These are phyloP conservation scores for Zaprionus taronus DNA, from an alignment of 1,140 invertebrate species.

Conservation along the genomic window DNA sequence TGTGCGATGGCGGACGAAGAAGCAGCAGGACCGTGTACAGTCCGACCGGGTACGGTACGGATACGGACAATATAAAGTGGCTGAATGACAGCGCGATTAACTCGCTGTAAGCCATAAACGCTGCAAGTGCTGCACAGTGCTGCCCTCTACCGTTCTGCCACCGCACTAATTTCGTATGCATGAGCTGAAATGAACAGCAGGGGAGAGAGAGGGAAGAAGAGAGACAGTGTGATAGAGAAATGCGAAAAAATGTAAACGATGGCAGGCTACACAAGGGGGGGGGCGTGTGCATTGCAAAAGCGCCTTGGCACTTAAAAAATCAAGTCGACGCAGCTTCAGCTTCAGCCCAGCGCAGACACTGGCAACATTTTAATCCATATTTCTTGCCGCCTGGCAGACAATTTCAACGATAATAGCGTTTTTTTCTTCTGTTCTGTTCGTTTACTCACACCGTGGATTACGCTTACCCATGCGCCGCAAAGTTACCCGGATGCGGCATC, in stretches of 20 bases:
- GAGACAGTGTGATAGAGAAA: conserved; percentile 16
- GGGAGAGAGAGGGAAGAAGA: conserved; percentile 8
- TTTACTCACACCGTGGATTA: conserved; percentile 48
- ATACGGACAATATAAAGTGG: conserved; percentile 44
- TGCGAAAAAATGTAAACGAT: conserved; percentile 51
- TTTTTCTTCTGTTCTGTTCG: conserved; percentile 31
- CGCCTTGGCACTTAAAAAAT: conserved; percentile 80
- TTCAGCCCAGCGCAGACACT: conserved; percentile 14
- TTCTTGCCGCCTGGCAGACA: conserved; percentile 76
- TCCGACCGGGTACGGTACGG: neutral
- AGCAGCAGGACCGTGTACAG: neutral
- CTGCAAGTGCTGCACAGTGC: conserved; percentile 50
- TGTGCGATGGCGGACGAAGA: neutral
- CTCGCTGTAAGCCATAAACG: conserved; percentile 80
- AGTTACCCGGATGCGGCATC: conserved; percentile 50
- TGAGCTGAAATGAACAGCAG: conserved; percentile 72
- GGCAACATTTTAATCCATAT: conserved; percentile 83
- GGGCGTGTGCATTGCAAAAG: conserved; percentile 8
- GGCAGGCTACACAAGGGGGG: neutral
- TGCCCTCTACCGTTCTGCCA: conserved; percentile 1
- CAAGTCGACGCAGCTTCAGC: conserved; percentile 65
- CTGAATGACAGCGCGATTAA: conserved; percentile 80
- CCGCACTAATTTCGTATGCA: conserved; percentile 79
- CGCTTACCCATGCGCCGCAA: conserved; percentile 39
- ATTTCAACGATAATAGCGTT: conserved; percentile 80